Conservation (phyloP, 2,888 invertebrate species). For the Rapana venosa region DNA sequence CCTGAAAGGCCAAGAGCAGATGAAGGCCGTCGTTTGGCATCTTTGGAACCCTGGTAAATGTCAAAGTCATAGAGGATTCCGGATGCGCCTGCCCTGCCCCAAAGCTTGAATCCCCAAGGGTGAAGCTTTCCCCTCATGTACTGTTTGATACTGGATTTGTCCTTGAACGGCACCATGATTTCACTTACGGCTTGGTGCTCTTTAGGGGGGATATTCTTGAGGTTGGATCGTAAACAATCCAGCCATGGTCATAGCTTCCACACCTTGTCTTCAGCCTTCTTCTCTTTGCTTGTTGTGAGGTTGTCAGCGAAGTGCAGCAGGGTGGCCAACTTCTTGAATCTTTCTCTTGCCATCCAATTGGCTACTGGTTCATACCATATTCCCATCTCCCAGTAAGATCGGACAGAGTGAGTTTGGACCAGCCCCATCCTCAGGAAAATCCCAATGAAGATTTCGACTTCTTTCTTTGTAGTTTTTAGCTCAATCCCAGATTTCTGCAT, state of each 20-base stretch:
- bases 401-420: conserved; percentile 35
- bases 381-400: conserved; percentile 46
- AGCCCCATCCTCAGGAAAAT: conserved; percentile 48
- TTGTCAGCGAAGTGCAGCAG: conserved; percentile 45
- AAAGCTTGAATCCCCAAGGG: conserved; percentile 50
- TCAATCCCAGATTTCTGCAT: background rate
- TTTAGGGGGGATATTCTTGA: conserved; percentile 58
- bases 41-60: conserved; percentile 44
- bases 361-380: conserved; percentile 46
- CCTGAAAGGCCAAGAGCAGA: conserved; percentile 5
- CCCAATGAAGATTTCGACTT: conserved; percentile 42
- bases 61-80: conserved; percentile 48
- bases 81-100: conserved; percentile 29
- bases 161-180: conserved; percentile 69
- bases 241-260: conserved; percentile 53
- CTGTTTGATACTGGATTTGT: conserved; percentile 50
- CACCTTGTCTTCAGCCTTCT: conserved; percentile 38
- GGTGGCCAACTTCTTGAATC: conserved; percentile 40
- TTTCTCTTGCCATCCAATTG: conserved; percentile 47
- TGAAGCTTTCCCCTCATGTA: conserved; percentile 49
- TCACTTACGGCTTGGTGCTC: conserved; percentile 66
- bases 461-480: background rate
- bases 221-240: conserved; percentile 40
- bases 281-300: background rate
- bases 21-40: background rate